Evolutionary conservation across 1,140 invertebrate species (phyloP).

Genomic region (Aphaenogaster rudis): DNA sequence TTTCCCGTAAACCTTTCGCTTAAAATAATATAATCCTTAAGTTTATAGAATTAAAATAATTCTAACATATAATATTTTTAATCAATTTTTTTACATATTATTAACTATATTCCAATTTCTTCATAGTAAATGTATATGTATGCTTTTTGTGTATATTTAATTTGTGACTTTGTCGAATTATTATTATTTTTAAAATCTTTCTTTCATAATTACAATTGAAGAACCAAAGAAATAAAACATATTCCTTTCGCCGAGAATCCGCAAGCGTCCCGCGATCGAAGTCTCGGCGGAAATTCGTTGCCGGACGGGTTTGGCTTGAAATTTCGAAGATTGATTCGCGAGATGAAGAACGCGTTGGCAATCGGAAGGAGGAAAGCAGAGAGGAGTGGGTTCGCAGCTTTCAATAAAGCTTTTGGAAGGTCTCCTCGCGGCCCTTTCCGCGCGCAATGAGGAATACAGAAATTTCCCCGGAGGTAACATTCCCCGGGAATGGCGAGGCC

Average conservation of each 20-base stretch:
- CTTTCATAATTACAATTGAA: neutral
- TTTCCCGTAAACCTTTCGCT: neutral
- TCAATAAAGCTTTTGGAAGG: constrained; percentile 54
- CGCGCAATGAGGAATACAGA: constrained; percentile 64
- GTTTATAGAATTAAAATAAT: constrained; percentile 2
- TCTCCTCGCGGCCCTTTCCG: neutral
- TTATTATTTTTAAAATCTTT: neutral
- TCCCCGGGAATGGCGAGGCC: constrained; percentile 15
- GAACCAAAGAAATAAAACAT: neutral
- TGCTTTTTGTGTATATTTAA: neutral
- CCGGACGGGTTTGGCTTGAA: constrained; percentile 34
- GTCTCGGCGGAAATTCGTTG: constrained; percentile 11
- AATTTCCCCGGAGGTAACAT: constrained; percentile 74
- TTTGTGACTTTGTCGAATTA: neutral
- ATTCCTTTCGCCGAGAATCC: neutral
- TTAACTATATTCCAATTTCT: neutral
- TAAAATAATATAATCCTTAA: constrained; percentile 10
- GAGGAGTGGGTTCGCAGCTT: constrained; percentile 52
- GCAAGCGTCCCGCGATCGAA: neutral
- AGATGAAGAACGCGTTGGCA: constrained; percentile 35
- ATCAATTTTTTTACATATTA: constrained; percentile 6
- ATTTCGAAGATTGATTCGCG: constrained; percentile 52
- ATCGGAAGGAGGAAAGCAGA: neutral
- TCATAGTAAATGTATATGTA: neutral
- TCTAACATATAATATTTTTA: neutral